A percentile compares a stretch with the other conserved stretches of the same genome.
Conservation (phyloP, 2,113 vertebrate genomes). For the Tapirus terrestris region DNA sequence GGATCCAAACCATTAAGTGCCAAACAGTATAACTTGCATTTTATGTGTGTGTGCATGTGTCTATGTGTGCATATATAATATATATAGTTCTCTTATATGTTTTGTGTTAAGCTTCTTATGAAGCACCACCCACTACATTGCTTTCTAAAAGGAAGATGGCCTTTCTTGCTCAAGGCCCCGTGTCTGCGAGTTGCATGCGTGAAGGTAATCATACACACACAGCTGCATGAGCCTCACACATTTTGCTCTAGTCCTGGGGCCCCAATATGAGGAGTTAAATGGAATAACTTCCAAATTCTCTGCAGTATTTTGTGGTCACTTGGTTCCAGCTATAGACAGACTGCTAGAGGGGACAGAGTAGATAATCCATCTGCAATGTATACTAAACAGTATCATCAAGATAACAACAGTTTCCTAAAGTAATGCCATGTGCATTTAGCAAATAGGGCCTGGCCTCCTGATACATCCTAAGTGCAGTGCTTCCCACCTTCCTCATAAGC, state of each 20-base stretch:
- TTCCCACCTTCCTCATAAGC: not conserved
- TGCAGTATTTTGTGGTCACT: constrained; percentile 33
- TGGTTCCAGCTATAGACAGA: constrained; percentile 31
- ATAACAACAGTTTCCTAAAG: constrained; percentile 13
- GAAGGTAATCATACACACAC: constrained; percentile 48
- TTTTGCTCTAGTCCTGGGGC: constrained; percentile 21
- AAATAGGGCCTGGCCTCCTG: not conserved
- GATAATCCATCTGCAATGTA: not conserved
- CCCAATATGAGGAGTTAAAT: not conserved
- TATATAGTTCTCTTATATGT: constrained; percentile 54
- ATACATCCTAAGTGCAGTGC: not conserved
- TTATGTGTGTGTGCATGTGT: not conserved
- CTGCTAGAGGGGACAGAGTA: not conserved
- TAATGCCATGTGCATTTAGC: not conserved
- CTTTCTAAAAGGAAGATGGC: constrained; percentile 72
- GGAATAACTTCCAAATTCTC: constrained; percentile 23
- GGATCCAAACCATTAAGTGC: constrained; percentile 75
- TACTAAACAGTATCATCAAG: constrained; percentile 30
- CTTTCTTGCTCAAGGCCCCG: constrained; percentile 63
- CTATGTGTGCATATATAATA: not conserved
- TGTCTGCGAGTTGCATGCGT: not conserved
- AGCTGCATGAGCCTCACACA: not conserved
- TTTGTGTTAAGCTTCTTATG: constrained; percentile 79
- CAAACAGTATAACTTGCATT: constrained; percentile 69
- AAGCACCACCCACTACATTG: constrained; percentile 68